A percentile compares a stretch with the other conserved stretches of the same genome.
These are phyloP conservation scores for Potamarius usumacintae DNA, from an alignment of 2,113 vertebrate genomes.

Conservation along the genomic window DNA sequence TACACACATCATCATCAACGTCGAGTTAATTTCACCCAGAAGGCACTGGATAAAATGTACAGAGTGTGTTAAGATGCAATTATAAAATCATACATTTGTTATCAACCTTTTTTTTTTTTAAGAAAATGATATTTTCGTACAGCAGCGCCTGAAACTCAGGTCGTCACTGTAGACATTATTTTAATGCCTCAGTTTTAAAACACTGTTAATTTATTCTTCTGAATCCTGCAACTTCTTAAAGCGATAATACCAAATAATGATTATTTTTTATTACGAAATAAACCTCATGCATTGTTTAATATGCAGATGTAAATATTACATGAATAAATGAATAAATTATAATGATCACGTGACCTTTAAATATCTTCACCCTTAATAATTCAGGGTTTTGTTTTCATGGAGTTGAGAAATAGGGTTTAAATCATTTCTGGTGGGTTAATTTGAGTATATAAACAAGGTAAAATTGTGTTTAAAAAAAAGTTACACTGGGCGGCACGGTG, in stretches of 20 bases:
- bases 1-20: constrained; percentile 64
- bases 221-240: not conserved
- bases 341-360: not conserved
- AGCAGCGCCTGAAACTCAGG: not conserved
- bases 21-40: constrained; percentile 53
- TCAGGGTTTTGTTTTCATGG: not conserved
- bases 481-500: no score
- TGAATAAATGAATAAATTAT: not conserved
- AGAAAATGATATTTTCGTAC: not conserved
- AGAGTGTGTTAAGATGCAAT: not conserved
- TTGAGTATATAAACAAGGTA: not conserved
- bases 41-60: not conserved
- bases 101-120: not conserved
- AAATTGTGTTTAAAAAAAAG: not conserved
- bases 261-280: not conserved
- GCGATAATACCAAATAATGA: not conserved
- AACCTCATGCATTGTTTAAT: not conserved
- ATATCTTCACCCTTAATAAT: not conserved
- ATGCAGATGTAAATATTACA: not conserved
- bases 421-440: not conserved
- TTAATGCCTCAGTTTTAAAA: not conserved
- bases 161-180: not conserved
- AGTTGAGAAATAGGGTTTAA: not conserved
- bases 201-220: not conserved
- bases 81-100: not conserved